Evolutionary conservation across 2,888 invertebrate species (phyloP), one percentile per base, ranked within the genome.

Genomic region (Erynnis tages): DNA sequence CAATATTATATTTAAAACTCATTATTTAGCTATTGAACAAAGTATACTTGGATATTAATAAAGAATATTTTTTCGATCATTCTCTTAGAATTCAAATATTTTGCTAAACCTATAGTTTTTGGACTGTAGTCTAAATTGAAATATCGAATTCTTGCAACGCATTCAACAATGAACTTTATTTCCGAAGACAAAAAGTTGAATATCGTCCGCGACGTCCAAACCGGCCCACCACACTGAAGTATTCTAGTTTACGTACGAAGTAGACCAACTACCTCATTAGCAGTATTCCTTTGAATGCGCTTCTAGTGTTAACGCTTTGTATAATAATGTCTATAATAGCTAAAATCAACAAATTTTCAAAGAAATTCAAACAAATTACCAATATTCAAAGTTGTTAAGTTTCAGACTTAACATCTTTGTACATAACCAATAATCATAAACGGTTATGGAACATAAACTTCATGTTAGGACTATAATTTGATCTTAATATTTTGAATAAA

Each of bases 231-330:
- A 30, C 10, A 19, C 37, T 37, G 4, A 19, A 10, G 6, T 37
- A 29, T 27, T 17, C 11, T n/a, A n/a, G 11, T 13, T 29, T 29
- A 46, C 3, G 10, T 47, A 47, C 1, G 4, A 5, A 2, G n/a
- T 30, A 35, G 16, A 38, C 19, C n/a, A 19, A 19, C 47, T 47
- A 47, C 47, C 38, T 47, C 47, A 34, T 37, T 27, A 35, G 32
- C 46, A 46, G 46, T 46, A 46, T 46, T 47, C 6, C 6, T 21
- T 47, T 38, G 16, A 14, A 37, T 4, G 19, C 35, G 45, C 29
- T 38, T 47, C 10, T 47, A 38, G 38, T 37, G 45, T 30, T 45
- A 19, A 16, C 7, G 19, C 41, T 41, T 29, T 29, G 29, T 8
- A 17, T 14, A 4, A 14, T 3, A 3, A 11, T 25, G 13, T 11